Base-by-base conservation (phyloP, 2,888 invertebrate genomes). In the Microdon myrmicae region DNA sequence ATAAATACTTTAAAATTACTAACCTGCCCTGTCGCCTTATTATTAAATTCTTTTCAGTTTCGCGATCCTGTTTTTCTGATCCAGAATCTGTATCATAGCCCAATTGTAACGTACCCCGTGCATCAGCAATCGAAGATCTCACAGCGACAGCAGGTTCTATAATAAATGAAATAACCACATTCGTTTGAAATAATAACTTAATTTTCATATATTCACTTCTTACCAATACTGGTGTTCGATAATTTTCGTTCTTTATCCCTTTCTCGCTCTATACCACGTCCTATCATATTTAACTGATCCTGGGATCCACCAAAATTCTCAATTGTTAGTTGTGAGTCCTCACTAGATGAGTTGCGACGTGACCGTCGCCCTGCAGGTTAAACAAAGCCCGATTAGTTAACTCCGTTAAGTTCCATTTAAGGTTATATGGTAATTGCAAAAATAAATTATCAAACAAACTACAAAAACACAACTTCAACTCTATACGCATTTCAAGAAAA, bases 281-380 rank as follows among this genome's bases (percentile, higher is more conserved):
- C 92, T 31, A 92, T 87, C 76, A 91, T 90, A 81, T 92, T 91
- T 70, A 94, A 79, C 71, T 93, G 88, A 79, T 94, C 94, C 82
- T 93, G 93, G 68, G 92, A 92, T 51, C 94, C 94, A 34, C 94
- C 94, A 79, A 94, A 94, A 82, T 94, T 94, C 82, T 94, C 94
- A 47, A 94, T 90, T 0, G 94, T 94, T 69, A 94, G 83, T 78
- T 94, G 92, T 20, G 92, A 92, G 76, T 94, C 94, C 75, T 94
- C 94, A 60, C 87, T 86, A 38, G 90, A 84, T 68, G 93, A 94
- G 75, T 92, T 92, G 66, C 93, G 84, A 10, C 94, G 84, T 32
- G 93, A 94, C 32, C 94, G 85, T 3, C 92, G 85, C 1, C 93
- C 93, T 55, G 88, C 87, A 80, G 86, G 90, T 35, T 4, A 29